A percentile compares a stretch with the other conserved stretches of the same genome.
phyloP scores from a whole-genome alignment of 2,888 invertebrate genomes.

The Caradrina clavipalpis region DNA sequence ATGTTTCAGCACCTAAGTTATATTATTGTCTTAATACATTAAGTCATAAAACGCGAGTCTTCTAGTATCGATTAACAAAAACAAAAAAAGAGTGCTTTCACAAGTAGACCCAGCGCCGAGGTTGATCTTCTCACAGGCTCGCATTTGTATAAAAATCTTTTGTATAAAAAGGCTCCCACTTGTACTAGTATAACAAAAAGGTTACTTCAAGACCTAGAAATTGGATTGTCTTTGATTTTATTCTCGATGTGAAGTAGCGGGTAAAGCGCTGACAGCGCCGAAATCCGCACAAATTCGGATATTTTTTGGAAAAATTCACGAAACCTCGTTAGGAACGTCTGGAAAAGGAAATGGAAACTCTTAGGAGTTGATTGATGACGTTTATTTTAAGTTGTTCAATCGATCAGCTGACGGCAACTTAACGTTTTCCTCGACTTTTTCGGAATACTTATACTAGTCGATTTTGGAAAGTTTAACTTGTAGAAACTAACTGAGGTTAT shows the following conservation, averaged over 20 bases:
- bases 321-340: conserved; percentile 49
- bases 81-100: not conserved
- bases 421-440: conserved; percentile 38
- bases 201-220: conserved; percentile 15
- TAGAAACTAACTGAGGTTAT: conserved; percentile 34
- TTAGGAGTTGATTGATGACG: conserved; percentile 57
- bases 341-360: conserved; percentile 58
- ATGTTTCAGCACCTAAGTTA: too few relatives aligned
- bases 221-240: conserved; percentile 36
- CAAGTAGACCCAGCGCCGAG: too few relatives aligned
- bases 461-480: conserved; percentile 7
- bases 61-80: not conserved
- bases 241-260: conserved; percentile 18
- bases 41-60: too few relatives aligned
- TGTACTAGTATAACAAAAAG: conserved; percentile 19
- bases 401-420: conserved; percentile 50
- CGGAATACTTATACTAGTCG: conserved; percentile 20
- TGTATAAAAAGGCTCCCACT: not conserved
- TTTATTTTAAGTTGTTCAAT: conserved; percentile 60
- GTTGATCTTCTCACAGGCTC: not conserved
- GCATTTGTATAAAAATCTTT: not conserved
- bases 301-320: conserved; percentile 49
- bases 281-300: conserved; percentile 33
- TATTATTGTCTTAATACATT: too few relatives aligned
- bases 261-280: conserved; percentile 12